Percentiles rank a stretch among this genome's conserved stretches.
Evolutionary conservation across 2,797 vertebrate species (phyloP).

Genomic region (Perdix hodgsoniae): DNA sequence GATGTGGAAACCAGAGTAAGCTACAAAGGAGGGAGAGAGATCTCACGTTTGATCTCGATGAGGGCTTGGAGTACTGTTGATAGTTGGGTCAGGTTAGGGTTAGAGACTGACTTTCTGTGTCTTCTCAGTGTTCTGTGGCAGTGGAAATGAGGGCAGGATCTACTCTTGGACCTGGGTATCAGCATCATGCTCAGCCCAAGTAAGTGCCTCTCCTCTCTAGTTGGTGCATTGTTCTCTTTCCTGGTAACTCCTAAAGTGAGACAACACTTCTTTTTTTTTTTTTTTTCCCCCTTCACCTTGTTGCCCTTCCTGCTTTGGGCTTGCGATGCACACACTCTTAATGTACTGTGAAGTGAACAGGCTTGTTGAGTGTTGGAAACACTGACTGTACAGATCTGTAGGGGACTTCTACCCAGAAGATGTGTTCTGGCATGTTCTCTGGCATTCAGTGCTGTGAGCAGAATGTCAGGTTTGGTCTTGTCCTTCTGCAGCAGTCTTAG

Average conservation of each 20-base stretch:
- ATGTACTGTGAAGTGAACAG: neutral
- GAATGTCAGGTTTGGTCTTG: neutral
- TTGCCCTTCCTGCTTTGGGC: accelerated
- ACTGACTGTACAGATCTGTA: neutral
- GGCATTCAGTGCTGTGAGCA: neutral
- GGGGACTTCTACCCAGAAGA: neutral
- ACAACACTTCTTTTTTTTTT: too few species aligned
- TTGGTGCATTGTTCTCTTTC: neutral
- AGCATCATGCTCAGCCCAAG: slow-evolving; percentile 92
- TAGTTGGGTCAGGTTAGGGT: neutral
- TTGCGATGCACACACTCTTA: too few species aligned
- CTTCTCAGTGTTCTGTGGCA: slow-evolving; percentile 89
- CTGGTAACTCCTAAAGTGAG: accelerated
- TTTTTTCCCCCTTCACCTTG: accelerated
- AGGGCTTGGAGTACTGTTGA: neutral
- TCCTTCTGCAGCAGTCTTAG: neutral
- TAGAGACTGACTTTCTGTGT: neutral
- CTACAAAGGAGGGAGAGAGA: neutral
- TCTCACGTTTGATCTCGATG: accelerated
- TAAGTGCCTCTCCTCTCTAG: slow-evolving; percentile 70
- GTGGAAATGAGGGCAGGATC: slow-evolving; percentile 95
- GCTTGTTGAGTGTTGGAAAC: neutral
- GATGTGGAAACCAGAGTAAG: slow-evolving; percentile 94
- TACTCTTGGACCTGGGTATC: slow-evolving; percentile 87
- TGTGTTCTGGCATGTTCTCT: neutral